A percentile compares a stretch with the other conserved stretches of the same genome.
phyloP scores from a whole-genome alignment of 2,113 vertebrate genomes.

The Acanthochromis polyacanthus region DNA sequence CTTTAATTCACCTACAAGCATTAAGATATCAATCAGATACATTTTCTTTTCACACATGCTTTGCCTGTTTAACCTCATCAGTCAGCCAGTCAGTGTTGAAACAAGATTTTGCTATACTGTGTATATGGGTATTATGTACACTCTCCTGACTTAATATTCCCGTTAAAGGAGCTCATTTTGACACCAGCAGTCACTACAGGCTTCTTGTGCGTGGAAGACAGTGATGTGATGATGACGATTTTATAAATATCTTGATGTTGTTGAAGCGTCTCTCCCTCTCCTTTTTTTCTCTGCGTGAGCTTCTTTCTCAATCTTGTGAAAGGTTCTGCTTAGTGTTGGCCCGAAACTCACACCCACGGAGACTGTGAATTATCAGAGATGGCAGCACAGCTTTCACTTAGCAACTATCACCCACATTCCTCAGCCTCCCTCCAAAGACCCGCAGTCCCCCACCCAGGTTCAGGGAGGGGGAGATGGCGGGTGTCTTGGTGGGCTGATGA shows the following conservation, averaged over 20 bases:
- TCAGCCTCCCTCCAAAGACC: conserved; percentile 72
- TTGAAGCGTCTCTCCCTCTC: conserved; percentile 21
- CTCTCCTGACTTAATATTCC: conserved; percentile 11
- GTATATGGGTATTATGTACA: conserved; percentile 20
- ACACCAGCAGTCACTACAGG: conserved; percentile 29
- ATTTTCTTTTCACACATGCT: conserved; percentile 8
- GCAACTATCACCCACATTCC: conserved; percentile 81
- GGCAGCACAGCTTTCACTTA: conserved; percentile 74
- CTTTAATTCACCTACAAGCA: conserved; percentile 1
- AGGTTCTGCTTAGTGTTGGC: conserved; percentile 72
- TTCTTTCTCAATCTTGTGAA: conserved; percentile 63
- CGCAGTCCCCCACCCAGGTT: conserved; percentile 51
- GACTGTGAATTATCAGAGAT: conserved; percentile 71
- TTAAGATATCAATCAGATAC: background rate
- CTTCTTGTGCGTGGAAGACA: conserved; percentile 9
- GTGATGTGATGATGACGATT: conserved; percentile 34
- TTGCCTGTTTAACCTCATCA: background rate
- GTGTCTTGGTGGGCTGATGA: conserved; percentile 1
- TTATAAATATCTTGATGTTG: conserved; percentile 37
- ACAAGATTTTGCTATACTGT: conserved; percentile 4
- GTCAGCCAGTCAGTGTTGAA: background rate
- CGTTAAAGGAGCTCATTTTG: conserved; percentile 23
- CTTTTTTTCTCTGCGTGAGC: conserved; percentile 17
- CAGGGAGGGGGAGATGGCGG: conserved; percentile 8
- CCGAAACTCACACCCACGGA: conserved; percentile 71